These are phyloP conservation scores for Urechis unicinctus DNA, from an alignment of 2,888 invertebrate species.

Conservation along the genomic window DNA sequence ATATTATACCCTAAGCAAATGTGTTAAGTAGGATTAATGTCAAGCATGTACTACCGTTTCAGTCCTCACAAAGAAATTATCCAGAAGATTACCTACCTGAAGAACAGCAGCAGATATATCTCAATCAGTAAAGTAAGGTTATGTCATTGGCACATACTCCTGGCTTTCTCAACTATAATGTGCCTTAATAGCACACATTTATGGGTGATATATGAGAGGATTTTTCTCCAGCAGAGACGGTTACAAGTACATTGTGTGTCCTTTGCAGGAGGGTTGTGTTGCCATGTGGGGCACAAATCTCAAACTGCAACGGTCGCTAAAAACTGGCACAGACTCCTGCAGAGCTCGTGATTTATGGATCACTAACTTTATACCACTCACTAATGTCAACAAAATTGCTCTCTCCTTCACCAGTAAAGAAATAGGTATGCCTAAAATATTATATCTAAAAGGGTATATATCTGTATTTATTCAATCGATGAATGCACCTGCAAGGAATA, in stretches of 20 bases:
- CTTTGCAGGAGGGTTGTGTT: slow-evolving; percentile 43
- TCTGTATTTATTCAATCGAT: background rate
- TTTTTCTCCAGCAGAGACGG: background rate
- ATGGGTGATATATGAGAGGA: background rate
- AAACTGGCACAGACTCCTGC: slow-evolving; percentile 46
- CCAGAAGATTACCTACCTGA: slow-evolving; percentile 41
- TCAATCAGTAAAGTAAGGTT: slow-evolving; percentile 45
- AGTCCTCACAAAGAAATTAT: slow-evolving; percentile 49
- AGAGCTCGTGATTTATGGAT: slow-evolving; percentile 48
- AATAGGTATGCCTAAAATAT: slow-evolving; percentile 34
- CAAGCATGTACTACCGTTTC: slow-evolving; percentile 19
- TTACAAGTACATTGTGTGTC: background rate
- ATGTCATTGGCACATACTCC: background rate
- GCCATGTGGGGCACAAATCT: slow-evolving; percentile 45
- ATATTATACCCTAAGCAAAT: too few species aligned
- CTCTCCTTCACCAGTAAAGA: slow-evolving; percentile 50
- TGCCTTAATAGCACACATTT: background rate
- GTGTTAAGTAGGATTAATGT: too few species aligned
- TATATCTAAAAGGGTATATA: background rate
- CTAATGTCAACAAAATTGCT: slow-evolving; percentile 49
- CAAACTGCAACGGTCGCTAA: slow-evolving; percentile 35
- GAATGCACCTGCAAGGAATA: background rate
- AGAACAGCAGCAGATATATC: slow-evolving; percentile 44
- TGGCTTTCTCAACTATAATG: too few species aligned
- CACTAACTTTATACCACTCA: slow-evolving; percentile 46